phyloP scores from a whole-genome alignment of 2,797 vertebrate species.

The Pteropus rufus region DNA sequence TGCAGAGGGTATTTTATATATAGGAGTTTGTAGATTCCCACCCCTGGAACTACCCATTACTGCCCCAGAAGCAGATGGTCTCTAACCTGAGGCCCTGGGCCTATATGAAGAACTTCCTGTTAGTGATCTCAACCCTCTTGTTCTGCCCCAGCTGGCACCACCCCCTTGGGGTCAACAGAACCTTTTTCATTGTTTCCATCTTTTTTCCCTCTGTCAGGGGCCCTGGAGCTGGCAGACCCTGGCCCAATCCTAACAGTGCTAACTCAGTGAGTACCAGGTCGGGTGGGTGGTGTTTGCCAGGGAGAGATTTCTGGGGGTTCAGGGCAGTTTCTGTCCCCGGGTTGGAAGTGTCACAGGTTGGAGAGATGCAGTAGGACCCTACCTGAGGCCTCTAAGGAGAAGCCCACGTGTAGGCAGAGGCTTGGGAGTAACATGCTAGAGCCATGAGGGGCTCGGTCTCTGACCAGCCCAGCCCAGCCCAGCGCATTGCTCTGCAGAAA shows the following conservation, averaged over 20 bases:
- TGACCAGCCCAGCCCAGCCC: too few species aligned
- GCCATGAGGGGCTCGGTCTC: background rate
- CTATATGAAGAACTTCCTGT: background rate
- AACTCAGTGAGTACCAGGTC: conserved; percentile 92
- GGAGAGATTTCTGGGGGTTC: background rate
- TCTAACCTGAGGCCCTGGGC: background rate
- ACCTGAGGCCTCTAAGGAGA: background rate
- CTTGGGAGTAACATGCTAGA: background rate
- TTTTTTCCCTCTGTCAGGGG: conserved; percentile 86
- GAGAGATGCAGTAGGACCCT: background rate
- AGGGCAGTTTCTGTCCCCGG: background rate
- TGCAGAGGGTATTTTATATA: background rate
- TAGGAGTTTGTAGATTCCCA: background rate
- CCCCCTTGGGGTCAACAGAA: background rate
- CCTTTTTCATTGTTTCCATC: background rate
- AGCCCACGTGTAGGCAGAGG: fast-evolving
- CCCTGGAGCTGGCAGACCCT: conserved; percentile 95
- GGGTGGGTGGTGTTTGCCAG: background rate
- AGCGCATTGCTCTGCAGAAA: background rate
- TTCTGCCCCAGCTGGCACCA: background rate
- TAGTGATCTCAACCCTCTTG: background rate
- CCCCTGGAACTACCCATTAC: background rate
- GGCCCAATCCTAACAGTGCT: conserved; percentile 98
- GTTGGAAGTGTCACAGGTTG: background rate
- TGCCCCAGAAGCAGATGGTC: background rate